Evolutionary conservation across 2,113 vertebrate genomes (phyloP).

Genomic region (Haemorhous mexicanus): DNA sequence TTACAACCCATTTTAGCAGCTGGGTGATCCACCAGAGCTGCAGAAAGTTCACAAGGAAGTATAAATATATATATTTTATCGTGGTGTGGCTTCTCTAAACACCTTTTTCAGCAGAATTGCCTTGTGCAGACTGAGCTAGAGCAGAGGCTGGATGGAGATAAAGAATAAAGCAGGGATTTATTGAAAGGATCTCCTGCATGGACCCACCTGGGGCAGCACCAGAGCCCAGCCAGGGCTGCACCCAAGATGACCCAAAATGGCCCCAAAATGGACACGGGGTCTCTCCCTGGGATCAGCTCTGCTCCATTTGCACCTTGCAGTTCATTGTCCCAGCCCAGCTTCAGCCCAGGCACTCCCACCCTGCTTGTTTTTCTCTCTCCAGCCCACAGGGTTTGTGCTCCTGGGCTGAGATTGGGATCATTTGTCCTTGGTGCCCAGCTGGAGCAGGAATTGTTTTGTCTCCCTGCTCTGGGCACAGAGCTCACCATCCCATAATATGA

Average conservation of each 20-base stretch:
- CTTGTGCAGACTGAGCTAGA: not conserved
- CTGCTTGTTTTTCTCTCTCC: not conserved
- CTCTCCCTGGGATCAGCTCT: not conserved
- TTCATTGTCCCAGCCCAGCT: not conserved
- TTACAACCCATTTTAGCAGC: not conserved
- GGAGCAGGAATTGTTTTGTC: not conserved
- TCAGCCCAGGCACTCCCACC: not conserved
- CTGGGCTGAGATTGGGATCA: not conserved
- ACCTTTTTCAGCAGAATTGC: not conserved
- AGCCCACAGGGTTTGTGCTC: not conserved
- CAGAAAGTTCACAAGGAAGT: not conserved
- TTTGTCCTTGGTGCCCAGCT: not conserved
- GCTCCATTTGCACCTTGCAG: not conserved
- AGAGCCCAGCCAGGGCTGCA: not conserved
- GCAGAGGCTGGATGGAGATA: accelerated
- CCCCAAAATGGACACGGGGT: not conserved
- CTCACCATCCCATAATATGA: not conserved
- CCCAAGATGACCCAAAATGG: not conserved
- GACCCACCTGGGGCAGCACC: not conserved
- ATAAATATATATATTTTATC: not conserved
- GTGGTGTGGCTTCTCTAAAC: not conserved
- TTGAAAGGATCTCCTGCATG: not conserved
- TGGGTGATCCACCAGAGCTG: not conserved
- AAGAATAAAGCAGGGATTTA: not conserved
- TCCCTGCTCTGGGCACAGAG: not conserved